Percentiles rank a stretch among this genome's conserved stretches.
phyloP scores from a whole-genome alignment of 2,113 vertebrate genomes.

The Tachuris rubrigastra region DNA sequence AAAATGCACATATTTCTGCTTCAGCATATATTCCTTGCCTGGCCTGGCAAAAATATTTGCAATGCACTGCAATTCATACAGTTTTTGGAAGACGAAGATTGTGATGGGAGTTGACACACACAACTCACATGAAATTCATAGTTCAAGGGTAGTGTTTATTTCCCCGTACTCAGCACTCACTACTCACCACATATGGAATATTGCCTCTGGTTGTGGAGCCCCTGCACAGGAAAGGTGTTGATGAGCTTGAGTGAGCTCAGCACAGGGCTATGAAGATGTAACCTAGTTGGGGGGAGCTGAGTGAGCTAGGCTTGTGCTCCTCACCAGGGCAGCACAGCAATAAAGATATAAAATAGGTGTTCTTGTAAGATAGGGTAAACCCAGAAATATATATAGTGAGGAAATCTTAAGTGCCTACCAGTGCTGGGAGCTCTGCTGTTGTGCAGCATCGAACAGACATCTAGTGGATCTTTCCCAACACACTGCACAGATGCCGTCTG shows the following conservation, averaged over 20 bases:
- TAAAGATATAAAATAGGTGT: background rate
- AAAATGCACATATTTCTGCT: background rate
- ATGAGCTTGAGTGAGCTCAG: background rate
- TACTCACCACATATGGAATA: background rate
- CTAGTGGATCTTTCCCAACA: background rate
- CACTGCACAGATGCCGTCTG: background rate
- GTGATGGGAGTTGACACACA: background rate
- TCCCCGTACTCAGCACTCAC: background rate
- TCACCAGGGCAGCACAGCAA: background rate
- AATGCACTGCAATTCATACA: background rate
- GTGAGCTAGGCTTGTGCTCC: background rate
- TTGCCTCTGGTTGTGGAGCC: background rate
- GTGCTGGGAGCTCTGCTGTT: background rate
- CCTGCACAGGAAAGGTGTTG: background rate
- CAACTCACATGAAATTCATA: background rate
- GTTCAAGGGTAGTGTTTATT: background rate
- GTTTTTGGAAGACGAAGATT: background rate
- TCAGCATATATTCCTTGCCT: background rate
- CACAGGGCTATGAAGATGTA: rapidly evolving
- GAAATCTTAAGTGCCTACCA: background rate
- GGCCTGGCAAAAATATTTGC: background rate
- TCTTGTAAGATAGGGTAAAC: background rate
- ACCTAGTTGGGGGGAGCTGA: background rate
- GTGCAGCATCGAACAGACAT: background rate
- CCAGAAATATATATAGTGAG: background rate